These are phyloP conservation scores for Drusus annulatus DNA, from an alignment of 1,140 invertebrate species.

Conservation along the genomic window DNA sequence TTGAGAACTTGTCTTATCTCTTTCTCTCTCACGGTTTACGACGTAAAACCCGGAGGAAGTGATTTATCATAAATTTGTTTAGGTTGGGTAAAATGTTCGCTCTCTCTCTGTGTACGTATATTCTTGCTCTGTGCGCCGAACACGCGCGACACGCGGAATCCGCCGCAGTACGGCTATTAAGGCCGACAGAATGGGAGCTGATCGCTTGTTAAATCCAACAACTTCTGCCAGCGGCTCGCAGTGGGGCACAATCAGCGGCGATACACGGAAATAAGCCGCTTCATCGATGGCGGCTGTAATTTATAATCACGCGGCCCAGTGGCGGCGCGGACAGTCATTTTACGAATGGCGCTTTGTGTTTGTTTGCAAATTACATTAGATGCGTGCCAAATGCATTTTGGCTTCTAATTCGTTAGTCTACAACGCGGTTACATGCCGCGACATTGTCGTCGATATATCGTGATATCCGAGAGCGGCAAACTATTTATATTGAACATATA, in stretches of 20 bases:
- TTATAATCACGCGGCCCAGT: slow-evolving; percentile 30
- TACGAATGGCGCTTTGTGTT: slow-evolving; percentile 36
- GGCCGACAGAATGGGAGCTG: neutral
- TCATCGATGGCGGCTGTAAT: slow-evolving; percentile 1
- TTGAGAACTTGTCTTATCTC: too few species aligned
- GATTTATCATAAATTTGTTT: too few species aligned
- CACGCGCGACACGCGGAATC: neutral
- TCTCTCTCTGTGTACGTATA: too few species aligned
- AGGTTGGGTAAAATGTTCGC: too few species aligned
- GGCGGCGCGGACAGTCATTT: neutral
- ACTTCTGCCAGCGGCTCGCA: slow-evolving; percentile 5
- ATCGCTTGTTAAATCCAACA: neutral
- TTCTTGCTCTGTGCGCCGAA: too few species aligned
- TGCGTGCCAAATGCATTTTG: slow-evolving; percentile 40
- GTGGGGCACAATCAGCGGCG: slow-evolving; percentile 10
- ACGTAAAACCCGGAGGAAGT: too few species aligned
- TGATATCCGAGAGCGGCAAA: too few species aligned
- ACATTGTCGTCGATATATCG: neutral
- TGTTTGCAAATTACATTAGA: slow-evolving; percentile 37
- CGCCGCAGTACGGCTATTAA: neutral
- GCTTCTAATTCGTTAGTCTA: slow-evolving; percentile 19
- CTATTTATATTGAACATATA: too few species aligned
- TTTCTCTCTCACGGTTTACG: too few species aligned
- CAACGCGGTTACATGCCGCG: slow-evolving; percentile 6
- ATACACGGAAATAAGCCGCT: slow-evolving; percentile 17